Percentiles rank a stretch among this genome's conserved stretches.
Evolutionary conservation across 2,797 vertebrate genomes (phyloP).

Genomic region (Falco rusticolus): DNA sequence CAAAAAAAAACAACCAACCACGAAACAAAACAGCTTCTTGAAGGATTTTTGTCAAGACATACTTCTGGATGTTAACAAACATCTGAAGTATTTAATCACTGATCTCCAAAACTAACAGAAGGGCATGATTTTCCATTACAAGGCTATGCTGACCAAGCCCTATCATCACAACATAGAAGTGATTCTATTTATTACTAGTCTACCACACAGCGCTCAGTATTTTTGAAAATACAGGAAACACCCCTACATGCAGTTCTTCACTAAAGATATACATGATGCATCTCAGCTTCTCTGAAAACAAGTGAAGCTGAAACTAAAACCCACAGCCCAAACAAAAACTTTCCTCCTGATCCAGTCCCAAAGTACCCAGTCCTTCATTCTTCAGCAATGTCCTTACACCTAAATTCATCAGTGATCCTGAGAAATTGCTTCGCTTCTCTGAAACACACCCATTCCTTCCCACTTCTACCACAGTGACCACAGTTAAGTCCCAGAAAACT

Average conservation of each 20-base stretch:
- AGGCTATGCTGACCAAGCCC: not conserved
- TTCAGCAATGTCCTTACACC: not conserved
- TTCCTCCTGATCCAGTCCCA: not conserved
- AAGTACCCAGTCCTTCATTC: not conserved
- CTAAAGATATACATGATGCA: not conserved
- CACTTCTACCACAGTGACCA: not conserved
- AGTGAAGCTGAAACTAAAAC: not conserved
- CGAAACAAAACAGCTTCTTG: not conserved
- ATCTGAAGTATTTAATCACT: not conserved
- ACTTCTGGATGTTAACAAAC: not conserved
- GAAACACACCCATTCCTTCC: not conserved
- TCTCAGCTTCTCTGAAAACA: not conserved
- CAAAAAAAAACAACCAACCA: not conserved
- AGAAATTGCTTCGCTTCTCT: not conserved
- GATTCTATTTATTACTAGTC: not conserved
- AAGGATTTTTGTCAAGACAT: not conserved
- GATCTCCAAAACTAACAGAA: not conserved
- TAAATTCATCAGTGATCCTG: fast-evolving
- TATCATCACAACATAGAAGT: not conserved
- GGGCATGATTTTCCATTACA: not conserved
- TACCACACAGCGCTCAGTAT: not conserved
- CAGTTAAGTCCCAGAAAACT: not conserved
- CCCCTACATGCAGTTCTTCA: not conserved
- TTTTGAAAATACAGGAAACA: not conserved
- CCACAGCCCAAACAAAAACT: not conserved